phyloP scores from a whole-genome alignment of 2,113 vertebrate species.

The Regulus satrapa region DNA sequence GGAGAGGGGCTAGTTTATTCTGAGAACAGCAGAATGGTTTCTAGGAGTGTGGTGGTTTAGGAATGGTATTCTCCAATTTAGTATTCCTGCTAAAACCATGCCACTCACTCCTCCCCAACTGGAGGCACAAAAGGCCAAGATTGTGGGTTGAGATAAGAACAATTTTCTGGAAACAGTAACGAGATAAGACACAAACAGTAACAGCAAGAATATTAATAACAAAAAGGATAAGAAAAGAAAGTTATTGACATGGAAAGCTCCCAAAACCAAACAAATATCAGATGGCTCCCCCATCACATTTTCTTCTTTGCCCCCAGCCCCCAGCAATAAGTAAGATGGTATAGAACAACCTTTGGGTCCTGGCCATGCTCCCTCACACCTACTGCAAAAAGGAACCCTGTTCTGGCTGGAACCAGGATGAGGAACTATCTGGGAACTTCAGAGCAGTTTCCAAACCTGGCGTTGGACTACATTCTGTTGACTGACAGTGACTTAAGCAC shows the following conservation, averaged over 20 bases:
- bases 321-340: neutral
- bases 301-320: neutral
- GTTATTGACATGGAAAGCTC: neutral
- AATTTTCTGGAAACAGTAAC: neutral
- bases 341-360: neutral
- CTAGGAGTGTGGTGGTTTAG: neutral
- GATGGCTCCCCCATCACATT: neutral
- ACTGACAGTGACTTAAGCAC: neutral
- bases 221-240: neutral
- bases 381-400: neutral
- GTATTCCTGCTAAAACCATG: neutral
- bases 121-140: neutral
- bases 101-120: neutral
- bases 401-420: neutral
- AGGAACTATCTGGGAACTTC: neutral
- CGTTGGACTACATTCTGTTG: neutral
- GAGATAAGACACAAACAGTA: neutral
- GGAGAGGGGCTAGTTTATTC: neutral
- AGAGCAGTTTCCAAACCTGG: neutral
- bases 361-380: neutral
- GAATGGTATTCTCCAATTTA: neutral
- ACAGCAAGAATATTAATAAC: neutral
- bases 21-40: neutral
- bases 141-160: neutral
- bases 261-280: neutral